Evolutionary conservation across 1,140 invertebrate genomes (phyloP).

Genomic region (Ceratoteleas bidentatus): DNA sequence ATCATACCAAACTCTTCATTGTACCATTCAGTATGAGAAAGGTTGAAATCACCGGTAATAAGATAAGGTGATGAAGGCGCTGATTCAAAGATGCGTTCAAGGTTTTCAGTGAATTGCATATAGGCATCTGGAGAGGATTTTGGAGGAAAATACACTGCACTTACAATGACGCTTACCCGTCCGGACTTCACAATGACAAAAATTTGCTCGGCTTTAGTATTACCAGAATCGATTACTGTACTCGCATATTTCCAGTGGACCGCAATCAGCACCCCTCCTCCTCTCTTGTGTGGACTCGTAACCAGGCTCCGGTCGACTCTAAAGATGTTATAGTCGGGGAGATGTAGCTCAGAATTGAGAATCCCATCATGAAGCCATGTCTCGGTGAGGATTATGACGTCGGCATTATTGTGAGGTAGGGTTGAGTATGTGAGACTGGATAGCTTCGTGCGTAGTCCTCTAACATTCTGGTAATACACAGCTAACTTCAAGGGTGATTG

Average conservation of each 20-base stretch:
- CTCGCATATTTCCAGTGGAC: background rate
- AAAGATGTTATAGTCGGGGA: background rate
- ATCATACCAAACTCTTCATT: background rate
- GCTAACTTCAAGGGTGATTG: too few relatives aligned
- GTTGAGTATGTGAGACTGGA: too few relatives aligned
- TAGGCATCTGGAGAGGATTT: background rate
- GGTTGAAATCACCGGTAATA: background rate
- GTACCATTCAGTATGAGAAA: background rate
- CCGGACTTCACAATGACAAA: background rate
- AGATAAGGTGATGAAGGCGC: background rate
- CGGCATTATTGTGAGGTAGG: too few relatives aligned
- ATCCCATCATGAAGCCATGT: too few relatives aligned
- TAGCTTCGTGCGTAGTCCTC: too few relatives aligned
- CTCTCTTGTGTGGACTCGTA: background rate
- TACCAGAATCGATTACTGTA: background rate
- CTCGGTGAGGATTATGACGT: too few relatives aligned
- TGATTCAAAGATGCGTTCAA: constrained; percentile 1
- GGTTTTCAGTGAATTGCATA: background rate
- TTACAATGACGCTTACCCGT: background rate
- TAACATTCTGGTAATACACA: too few relatives aligned
- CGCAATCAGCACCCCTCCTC: constrained; percentile 2
- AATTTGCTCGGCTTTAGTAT: background rate
- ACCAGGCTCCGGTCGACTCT: background rate
- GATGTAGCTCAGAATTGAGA: background rate
- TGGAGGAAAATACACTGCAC: background rate